phyloP scores from a whole-genome alignment of 2,888 invertebrate species.

The Byasa hedistus region DNA sequence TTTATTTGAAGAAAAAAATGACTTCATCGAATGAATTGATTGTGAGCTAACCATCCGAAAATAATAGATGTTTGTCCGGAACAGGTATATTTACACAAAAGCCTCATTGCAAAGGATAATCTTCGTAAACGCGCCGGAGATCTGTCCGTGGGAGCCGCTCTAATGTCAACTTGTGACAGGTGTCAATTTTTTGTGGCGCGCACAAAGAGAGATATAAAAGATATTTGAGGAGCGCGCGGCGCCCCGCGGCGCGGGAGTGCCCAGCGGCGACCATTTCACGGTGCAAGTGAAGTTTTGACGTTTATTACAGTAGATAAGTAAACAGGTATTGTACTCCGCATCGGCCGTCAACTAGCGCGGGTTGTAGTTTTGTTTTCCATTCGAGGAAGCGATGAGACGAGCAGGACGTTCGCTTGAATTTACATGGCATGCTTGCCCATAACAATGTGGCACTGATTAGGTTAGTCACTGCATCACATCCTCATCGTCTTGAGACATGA shows the following conservation, averaged over 20 bases:
- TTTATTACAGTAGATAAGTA: slow-evolving; percentile 43
- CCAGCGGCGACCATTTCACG: slow-evolving; percentile 32
- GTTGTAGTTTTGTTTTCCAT: too few species aligned
- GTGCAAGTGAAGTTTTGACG: slow-evolving; percentile 42
- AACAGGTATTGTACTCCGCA: slow-evolving; percentile 38
- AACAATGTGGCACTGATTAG: too few species aligned
- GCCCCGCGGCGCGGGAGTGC: slow-evolving; percentile 37
- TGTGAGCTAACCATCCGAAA: not conserved
- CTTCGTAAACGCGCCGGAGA: slow-evolving; percentile 35
- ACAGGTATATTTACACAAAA: slow-evolving; percentile 36
- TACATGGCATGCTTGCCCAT: too few species aligned
- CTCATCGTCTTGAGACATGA: too few species aligned
- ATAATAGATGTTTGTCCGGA: slow-evolving; percentile 28
- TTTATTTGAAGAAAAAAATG: not conserved
- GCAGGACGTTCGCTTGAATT: too few species aligned
- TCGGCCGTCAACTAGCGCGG: slow-evolving; percentile 32
- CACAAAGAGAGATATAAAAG: slow-evolving; percentile 37
- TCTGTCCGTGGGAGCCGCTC: slow-evolving; percentile 40
- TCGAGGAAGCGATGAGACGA: too few species aligned
- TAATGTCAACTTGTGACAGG: slow-evolving; percentile 40
- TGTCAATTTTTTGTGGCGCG: slow-evolving; percentile 45
- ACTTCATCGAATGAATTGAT: not conserved
- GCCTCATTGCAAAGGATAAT: slow-evolving; percentile 35
- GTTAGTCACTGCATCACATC: too few species aligned
- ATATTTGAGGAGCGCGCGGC: slow-evolving; percentile 34